A percentile compares a stretch with the other conserved stretches of the same genome.
Evolutionary conservation across 1,140 invertebrate genomes (phyloP).

Genomic region (Caerostris darwini): DNA sequence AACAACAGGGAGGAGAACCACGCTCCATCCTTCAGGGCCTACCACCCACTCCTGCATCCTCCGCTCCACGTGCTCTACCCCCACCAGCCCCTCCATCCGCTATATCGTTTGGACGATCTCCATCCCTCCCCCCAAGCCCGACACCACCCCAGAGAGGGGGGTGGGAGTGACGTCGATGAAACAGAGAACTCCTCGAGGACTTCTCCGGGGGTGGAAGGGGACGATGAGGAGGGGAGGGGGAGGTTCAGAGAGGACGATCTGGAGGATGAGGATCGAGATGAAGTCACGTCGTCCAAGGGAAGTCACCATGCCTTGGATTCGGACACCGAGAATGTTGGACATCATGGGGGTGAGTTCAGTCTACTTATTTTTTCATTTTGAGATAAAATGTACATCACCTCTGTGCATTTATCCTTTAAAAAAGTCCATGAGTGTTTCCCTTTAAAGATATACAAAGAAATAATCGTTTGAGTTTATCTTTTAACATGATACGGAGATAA

Average conservation of each 20-base stretch:
- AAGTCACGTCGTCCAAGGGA: constrained; percentile 71
- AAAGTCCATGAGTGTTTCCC: not conserved
- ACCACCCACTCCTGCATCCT: constrained; percentile 43
- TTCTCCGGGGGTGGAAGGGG: constrained; percentile 43
- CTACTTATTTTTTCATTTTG: not conserved
- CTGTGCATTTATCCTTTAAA: not conserved
- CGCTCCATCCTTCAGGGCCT: constrained; percentile 23
- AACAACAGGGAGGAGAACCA: constrained; percentile 40
- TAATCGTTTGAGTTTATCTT: too few relatives aligned
- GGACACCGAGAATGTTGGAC: constrained; percentile 18
- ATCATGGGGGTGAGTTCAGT: constrained; percentile 36
- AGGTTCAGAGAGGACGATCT: constrained; percentile 53
- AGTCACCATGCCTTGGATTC: constrained; percentile 65
- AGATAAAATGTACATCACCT: not conserved
- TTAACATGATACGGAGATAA: too few relatives aligned
- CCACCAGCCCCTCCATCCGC: constrained; percentile 13
- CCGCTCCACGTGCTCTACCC: constrained; percentile 8
- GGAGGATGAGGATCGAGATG: constrained; percentile 66
- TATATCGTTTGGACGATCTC: constrained; percentile 27
- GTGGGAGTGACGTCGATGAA: constrained; percentile 43
- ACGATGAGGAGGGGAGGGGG: constrained; percentile 14
- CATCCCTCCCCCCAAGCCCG: not conserved
- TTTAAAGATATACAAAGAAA: not conserved
- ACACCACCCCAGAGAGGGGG: not conserved
- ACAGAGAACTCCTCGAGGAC: constrained; percentile 29